phyloP scores from a whole-genome alignment of 2,113 vertebrate species.

The Gymnobelideus leadbeateri region DNA sequence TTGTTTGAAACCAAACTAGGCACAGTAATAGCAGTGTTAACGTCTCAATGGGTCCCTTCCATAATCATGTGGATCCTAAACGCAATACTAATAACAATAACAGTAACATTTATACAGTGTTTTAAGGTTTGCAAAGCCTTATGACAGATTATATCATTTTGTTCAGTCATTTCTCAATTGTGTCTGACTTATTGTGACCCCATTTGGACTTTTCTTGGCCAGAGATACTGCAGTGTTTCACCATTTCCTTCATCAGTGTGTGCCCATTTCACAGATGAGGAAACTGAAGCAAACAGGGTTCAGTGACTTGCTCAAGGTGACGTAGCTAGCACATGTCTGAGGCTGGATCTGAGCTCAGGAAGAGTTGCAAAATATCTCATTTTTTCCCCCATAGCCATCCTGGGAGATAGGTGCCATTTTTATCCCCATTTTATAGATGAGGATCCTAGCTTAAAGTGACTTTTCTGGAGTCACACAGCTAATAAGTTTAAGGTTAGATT shows the following conservation, averaged over 20 bases:
- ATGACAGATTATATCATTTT: not conserved
- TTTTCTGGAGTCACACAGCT: no score
- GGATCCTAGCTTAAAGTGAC: not conserved
- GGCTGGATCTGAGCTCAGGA: not conserved
- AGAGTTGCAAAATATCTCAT: not conserved
- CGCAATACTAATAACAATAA: not conserved
- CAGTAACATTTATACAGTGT: not conserved
- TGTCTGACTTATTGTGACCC: not conserved
- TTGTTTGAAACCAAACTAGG: not conserved
- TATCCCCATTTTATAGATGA: no score
- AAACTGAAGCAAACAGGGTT: not conserved
- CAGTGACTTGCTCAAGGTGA: not conserved
- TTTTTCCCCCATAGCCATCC: no score
- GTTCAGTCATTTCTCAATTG: not conserved
- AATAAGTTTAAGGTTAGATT: not conserved
- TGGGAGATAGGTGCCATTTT: no score
- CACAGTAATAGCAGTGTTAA: conserved; percentile 13
- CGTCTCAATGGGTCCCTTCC: not conserved
- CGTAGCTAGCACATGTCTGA: not conserved
- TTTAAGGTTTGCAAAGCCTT: not conserved
- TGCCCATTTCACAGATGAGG: not conserved
- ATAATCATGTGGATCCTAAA: conserved; percentile 25
- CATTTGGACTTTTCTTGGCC: not conserved
- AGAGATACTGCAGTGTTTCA: not conserved
- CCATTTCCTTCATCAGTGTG: not conserved